A percentile compares a stretch with the other conserved stretches of the same genome.
phyloP scores from a whole-genome alignment of 37 sponge, comb jelly and placozoan genomes.

The Beroe ovata region DNA sequence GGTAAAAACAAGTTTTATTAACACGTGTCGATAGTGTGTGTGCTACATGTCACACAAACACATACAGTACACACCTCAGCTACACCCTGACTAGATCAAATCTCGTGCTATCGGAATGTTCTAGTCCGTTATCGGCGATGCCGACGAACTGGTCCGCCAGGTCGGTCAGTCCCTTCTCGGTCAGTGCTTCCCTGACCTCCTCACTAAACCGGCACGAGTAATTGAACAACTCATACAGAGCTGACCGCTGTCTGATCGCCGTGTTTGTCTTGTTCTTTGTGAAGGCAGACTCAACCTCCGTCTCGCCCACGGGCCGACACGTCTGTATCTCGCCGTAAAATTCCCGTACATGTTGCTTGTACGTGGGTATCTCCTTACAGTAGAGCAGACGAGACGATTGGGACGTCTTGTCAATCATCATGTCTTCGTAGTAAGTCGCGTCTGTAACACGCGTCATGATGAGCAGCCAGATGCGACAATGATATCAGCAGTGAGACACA shows the following conservation, averaged over 20 bases:
- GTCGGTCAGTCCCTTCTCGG: constrained; percentile 40
- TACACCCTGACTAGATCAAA: constrained; percentile 41
- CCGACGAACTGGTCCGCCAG: constrained; percentile 31
- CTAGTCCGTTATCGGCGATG: constrained; percentile 24
- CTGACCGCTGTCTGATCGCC: neutral
- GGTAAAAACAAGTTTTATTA: too few species aligned
- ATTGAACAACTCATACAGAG: constrained; percentile 46
- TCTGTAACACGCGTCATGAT: too few species aligned
- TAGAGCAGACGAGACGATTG: constrained; percentile 78
- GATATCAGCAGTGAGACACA: too few species aligned
- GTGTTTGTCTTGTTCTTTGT: constrained; percentile 10
- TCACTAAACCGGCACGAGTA: constrained; percentile 55
- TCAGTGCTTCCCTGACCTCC: constrained; percentile 45
- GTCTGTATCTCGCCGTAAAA: constrained; percentile 73
- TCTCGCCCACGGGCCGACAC: constrained; percentile 44
- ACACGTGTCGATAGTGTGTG: too few species aligned
- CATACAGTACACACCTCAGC: neutral
- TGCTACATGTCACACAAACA: neutral
- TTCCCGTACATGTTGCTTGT: constrained; percentile 78
- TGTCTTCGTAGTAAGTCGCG: constrained; percentile 62
- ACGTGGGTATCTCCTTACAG: constrained; percentile 88
- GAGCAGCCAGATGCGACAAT: too few species aligned
- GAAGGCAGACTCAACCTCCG: constrained; percentile 42
- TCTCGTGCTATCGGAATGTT: neutral
- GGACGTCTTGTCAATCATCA: constrained; percentile 61